Percentiles rank a stretch among this genome's conserved stretches.
phyloP scores from a whole-genome alignment of 2,888 invertebrate genomes.

The Andrena marginata region DNA sequence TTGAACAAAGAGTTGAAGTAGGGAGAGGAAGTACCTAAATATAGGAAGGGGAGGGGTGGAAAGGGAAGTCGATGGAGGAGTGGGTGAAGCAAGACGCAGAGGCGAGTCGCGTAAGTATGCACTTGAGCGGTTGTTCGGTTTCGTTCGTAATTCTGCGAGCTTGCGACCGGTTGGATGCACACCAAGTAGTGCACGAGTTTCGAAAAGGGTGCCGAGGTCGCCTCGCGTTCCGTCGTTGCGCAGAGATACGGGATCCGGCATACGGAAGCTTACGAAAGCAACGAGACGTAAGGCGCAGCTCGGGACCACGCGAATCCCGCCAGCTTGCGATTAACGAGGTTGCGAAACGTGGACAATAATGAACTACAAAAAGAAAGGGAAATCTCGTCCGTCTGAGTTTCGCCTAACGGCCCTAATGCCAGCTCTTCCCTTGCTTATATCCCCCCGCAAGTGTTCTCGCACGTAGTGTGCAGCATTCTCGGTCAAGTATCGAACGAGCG shows the following conservation, averaged over 20 bases:
- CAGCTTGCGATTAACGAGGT: conserved; percentile 61
- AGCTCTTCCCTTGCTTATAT: no score
- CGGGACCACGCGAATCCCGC: conserved; percentile 45
- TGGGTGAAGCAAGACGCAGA: conserved; percentile 1
- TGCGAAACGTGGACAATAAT: conserved; percentile 63
- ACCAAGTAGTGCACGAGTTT: conserved; percentile 53
- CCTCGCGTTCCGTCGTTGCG: not conserved
- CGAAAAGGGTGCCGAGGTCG: conserved; percentile 53
- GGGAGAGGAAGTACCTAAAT: not conserved
- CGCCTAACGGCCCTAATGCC: conserved; percentile 34
- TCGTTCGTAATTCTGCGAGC: conserved; percentile 55
- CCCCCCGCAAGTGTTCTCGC: no score
- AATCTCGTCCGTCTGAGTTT: conserved; percentile 33
- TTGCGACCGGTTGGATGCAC: conserved; percentile 63
- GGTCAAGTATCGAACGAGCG: no score
- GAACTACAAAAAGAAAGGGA: conserved; percentile 60
- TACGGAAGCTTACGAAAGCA: conserved; percentile 49
- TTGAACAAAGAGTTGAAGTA: not conserved
- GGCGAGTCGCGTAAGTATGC: conserved; percentile 48
- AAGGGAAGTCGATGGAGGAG: conserved; percentile 10
- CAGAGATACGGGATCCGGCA: conserved; percentile 19
- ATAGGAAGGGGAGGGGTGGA: not conserved
- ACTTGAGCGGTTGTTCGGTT: conserved; percentile 59
- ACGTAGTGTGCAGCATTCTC: no score
- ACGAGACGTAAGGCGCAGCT: conserved; percentile 52